A percentile compares a stretch with the other conserved stretches of the same genome.
Evolutionary conservation across 2,113 vertebrate species (phyloP).

Genomic region (Saimiri boliviensis): DNA sequence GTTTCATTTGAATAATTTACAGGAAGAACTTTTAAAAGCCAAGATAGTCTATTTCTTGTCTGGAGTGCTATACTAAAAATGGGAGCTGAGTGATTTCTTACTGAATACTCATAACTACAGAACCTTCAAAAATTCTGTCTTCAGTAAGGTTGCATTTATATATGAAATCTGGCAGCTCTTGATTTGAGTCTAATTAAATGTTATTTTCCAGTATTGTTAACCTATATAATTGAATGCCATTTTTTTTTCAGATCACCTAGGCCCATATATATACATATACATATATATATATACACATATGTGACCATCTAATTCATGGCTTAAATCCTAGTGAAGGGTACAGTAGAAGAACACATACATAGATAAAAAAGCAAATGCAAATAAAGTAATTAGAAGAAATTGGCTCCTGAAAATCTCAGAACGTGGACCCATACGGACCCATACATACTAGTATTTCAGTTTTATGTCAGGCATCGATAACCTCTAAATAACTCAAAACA

Average conservation of each 20-base stretch:
- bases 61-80: neutral
- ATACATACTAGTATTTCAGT: neutral
- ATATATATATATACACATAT: no score
- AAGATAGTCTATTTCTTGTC: neutral
- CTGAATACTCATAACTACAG: neutral
- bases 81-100: neutral
- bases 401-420: neutral
- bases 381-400: neutral
- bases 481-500: neutral
- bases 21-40: neutral
- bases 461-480: neutral
- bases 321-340: no score
- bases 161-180: neutral
- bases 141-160: neutral
- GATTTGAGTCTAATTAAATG: neutral
- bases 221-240: neutral
- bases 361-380: neutral
- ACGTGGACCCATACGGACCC: neutral
- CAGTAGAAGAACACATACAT: neutral
- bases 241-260: neutral
- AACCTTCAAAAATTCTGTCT: neutral
- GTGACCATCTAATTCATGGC: neutral
- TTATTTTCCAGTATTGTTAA: neutral
- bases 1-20: neutral
- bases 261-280: no score